Base-by-base conservation (phyloP, 2,797 vertebrate genomes). In the Limnodromus scolopaceus region DNA sequence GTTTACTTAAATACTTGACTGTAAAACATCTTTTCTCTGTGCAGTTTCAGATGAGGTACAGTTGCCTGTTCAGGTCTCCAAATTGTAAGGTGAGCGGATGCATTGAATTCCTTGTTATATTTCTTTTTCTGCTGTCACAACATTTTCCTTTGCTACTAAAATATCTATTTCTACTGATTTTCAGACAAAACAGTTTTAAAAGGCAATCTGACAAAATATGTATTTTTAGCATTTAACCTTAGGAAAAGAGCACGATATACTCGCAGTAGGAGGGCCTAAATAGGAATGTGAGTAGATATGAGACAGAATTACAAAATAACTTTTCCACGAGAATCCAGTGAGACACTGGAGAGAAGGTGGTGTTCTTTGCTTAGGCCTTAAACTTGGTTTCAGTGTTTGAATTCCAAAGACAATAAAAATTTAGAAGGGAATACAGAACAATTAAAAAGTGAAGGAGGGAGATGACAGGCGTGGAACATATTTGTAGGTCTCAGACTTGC, bases 131-230 rank as follows among this genome's bases (percentile, higher is more conserved):
- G 19, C 28, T 91, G 9, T 79, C 38, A 16, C 11, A 43, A 16
- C 19, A 25, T 69, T 61, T 51, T 15, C 16, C 46, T 72, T 83
- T 93, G 18, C 70, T 82, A 65, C 70, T 85, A 16, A 32, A 6
- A 5, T 86, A 36, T 20, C 46, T 85, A 9, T 89, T 93, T 92
- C 70, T 95, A 41, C 78, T 83, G 77, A 57, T 87, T 89, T 97
- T 97, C 58, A 93, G 79, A 83, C 48, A 92, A 66, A 95, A n/a
- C 30, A 27, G 28, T 51, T 75, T 95, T 82, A 89, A 95, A 72
- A 13, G 41, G 75, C 14, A 69, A 58, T 54, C 8, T 6, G 43
- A 41, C 11, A 60, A 53, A 32, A 30, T 32, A 20, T 1, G 2
- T 75, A 5, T 19, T 80, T 84, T 87, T 65, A 60, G 46, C 28